These are phyloP conservation scores for Spodoptera litura DNA, from an alignment of 1,140 invertebrate genomes.

Conservation along the genomic window DNA sequence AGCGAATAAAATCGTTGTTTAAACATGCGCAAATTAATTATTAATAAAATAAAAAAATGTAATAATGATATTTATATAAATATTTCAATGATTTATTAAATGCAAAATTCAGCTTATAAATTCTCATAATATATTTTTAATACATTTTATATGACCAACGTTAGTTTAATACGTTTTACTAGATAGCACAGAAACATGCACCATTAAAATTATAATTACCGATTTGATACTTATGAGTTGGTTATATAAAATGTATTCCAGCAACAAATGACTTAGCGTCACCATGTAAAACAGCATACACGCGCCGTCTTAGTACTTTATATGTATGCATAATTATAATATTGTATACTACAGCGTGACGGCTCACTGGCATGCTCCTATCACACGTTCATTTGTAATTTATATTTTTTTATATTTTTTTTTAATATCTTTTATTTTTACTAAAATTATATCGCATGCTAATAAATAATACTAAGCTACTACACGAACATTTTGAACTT, in stretches of 20 bases:
- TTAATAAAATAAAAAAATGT: slow-evolving; percentile 46
- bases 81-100: slow-evolving; percentile 64
- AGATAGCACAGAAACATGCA: slow-evolving; percentile 29
- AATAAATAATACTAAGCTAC: slow-evolving; percentile 82
- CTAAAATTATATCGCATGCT: slow-evolving; percentile 78
- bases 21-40: slow-evolving; percentile 60
- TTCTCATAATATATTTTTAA: slow-evolving; percentile 39
- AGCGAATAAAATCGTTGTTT: slow-evolving; percentile 79
- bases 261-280: slow-evolving; percentile 45
- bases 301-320: slow-evolving; percentile 40
- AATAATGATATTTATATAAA: slow-evolving; percentile 40
- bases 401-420: slow-evolving; percentile 65
- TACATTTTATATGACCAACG: slow-evolving; percentile 52
- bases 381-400: slow-evolving; percentile 66
- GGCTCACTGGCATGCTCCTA: slow-evolving; percentile 67
- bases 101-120: slow-evolving; percentile 66
- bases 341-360: slow-evolving; percentile 55
- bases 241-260: slow-evolving; percentile 38
- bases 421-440: slow-evolving; percentile 40
- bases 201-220: slow-evolving; percentile 4
- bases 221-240: neutral
- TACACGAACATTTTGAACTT: slow-evolving; percentile 67
- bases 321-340: slow-evolving; percentile 18
- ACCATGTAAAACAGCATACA: slow-evolving; percentile 48
- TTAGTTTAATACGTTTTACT: neutral